phyloP scores from a whole-genome alignment of 1,140 invertebrate species.

The Eufriesea mexicana region DNA sequence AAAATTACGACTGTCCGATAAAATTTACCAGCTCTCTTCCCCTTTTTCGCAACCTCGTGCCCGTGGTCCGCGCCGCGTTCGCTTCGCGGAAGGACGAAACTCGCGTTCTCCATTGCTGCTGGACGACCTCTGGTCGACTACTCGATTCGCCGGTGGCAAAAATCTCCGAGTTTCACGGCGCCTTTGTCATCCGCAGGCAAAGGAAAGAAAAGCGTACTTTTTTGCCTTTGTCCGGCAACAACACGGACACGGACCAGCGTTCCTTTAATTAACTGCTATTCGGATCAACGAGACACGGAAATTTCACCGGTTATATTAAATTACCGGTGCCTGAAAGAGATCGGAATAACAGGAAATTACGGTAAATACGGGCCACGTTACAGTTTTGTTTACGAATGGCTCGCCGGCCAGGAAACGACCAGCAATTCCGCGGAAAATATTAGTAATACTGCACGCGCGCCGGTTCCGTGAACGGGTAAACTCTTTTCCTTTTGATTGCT shows the following conservation, averaged over 20 bases:
- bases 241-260: neutral
- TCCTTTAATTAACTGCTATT: slow-evolving; percentile 31
- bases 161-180: neutral
- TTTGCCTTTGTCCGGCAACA: no score
- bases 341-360: slow-evolving; percentile 29
- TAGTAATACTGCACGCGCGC: neutral
- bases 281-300: slow-evolving; percentile 37
- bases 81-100: neutral
- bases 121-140: no score
- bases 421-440: slow-evolving; percentile 13
- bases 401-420: slow-evolving; percentile 28
- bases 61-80: neutral
- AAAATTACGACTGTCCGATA: slow-evolving; percentile 10
- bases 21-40: neutral
- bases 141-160: no score
- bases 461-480: slow-evolving; percentile 6
- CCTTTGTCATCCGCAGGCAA: neutral
- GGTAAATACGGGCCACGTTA: slow-evolving; percentile 19
- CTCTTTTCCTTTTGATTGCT: slow-evolving; percentile 9
- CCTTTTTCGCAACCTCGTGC: neutral
- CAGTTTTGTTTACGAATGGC: slow-evolving; percentile 21
- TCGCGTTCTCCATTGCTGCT: no score
- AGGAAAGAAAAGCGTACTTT: neutral
- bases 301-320: slow-evolving; percentile 29
- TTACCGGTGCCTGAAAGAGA: slow-evolving; percentile 6